Conservation (phyloP, 2,888 invertebrate genomes). For the Caenorhabditis plicata region DNA sequence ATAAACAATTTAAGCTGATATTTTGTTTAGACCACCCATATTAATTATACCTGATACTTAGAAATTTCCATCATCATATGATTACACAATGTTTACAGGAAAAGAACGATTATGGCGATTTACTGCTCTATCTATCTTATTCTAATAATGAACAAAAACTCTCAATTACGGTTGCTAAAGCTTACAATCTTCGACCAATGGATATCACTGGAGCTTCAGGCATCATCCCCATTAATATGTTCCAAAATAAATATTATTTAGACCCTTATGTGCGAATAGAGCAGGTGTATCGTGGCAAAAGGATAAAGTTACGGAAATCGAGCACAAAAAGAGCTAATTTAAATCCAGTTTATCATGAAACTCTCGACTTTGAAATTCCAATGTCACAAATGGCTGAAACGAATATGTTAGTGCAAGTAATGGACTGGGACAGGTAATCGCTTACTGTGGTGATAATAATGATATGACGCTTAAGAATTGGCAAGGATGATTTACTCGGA, state of each 20-base stretch:
- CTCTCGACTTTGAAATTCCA: conserved; percentile 86
- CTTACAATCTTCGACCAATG: conserved; percentile 85
- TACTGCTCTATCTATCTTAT: conserved; percentile 88
- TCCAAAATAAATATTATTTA: conserved; percentile 62
- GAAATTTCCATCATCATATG: no score
- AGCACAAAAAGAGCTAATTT: conserved; percentile 74
- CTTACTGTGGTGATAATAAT: background rate
- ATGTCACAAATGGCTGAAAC: conserved; percentile 79
- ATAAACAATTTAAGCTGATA: no score
- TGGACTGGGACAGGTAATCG: conserved; percentile 82
- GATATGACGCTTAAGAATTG: conserved; percentile 74
- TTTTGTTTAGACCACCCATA: no score
- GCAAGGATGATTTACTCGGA: conserved; percentile 83
- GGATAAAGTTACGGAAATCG: conserved; percentile 90
- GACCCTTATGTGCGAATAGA: conserved; percentile 94
- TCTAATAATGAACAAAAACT: conserved; percentile 86
- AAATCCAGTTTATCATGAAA: conserved; percentile 78
- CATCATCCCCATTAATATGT: conserved; percentile 63
- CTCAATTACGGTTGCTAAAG: conserved; percentile 87
- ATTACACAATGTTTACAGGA: no score
- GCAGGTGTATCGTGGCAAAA: conserved; percentile 81
- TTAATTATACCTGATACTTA: no score
- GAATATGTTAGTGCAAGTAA: conserved; percentile 80
- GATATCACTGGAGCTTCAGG: conserved; percentile 90
- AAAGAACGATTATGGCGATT: conserved; percentile 83